Percentiles rank a stretch among this genome's conserved stretches.
These are phyloP conservation scores for Xestia c-nigrum DNA, from an alignment of 2,888 invertebrate species.

Conservation along the genomic window DNA sequence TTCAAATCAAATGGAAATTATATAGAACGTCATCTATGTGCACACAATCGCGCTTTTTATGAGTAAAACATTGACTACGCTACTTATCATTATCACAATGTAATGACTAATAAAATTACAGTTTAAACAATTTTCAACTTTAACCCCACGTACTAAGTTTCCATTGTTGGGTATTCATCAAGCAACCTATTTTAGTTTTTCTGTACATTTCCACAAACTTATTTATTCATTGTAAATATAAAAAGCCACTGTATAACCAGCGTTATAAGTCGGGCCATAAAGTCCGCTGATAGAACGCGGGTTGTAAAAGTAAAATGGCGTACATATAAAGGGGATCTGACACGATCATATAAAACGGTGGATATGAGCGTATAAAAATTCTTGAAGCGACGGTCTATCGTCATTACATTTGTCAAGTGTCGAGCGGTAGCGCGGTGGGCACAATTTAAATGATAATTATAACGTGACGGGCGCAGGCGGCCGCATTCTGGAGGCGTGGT, in stretches of 20 bases:
- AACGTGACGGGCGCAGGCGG: conserved; percentile 77
- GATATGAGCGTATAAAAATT: conserved; percentile 90
- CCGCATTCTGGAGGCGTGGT: conserved; percentile 61
- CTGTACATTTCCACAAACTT: conserved; percentile 67
- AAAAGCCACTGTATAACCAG: conserved; percentile 48
- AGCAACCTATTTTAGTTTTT: conserved; percentile 74
- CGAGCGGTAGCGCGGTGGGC: conserved; percentile 86
- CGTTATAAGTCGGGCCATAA: conserved; percentile 50
- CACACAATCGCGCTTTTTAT: conserved; percentile 86
- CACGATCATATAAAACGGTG: conserved; percentile 87
- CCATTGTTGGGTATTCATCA: conserved; percentile 66
- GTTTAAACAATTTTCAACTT: conserved; percentile 59
- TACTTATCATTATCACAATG: conserved; percentile 71
- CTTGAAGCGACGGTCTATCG: conserved; percentile 86
- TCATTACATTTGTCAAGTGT: conserved; percentile 90
- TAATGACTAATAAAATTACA: conserved; percentile 60
- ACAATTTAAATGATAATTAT: conserved; percentile 90
- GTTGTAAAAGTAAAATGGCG: conserved; percentile 65
- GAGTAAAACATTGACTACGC: conserved; percentile 84
- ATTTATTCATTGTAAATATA: conserved; percentile 19
- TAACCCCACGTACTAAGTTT: conserved; percentile 63
- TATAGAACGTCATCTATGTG: conserved; percentile 85
- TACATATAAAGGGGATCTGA: conserved; percentile 82
- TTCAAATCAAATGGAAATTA: conserved; percentile 86
- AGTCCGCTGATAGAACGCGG: conserved; percentile 35